Evolutionary conservation across 2,113 vertebrate genomes (phyloP), one percentile per base, ranked within the genome.

Genomic region (Eretmochelys imbricata): DNA sequence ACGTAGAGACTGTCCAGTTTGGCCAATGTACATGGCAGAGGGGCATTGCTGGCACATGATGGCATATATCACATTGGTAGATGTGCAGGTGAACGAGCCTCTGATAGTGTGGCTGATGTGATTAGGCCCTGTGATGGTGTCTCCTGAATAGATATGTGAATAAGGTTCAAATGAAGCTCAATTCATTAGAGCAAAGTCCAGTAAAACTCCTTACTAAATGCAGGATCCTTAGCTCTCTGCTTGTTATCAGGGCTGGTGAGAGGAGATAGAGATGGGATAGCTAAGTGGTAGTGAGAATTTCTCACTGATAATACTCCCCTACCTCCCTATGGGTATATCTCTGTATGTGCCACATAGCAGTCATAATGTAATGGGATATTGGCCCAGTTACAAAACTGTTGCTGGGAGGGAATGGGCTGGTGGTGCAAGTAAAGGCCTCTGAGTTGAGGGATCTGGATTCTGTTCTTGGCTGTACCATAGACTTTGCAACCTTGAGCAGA

Each of bases 341-440:
- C 38, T 54, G 25, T 22, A 16, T n/a, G 25, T 0, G 0, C 80
- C 0, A 0, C 3, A 42, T 90, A 80, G 51, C 35, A 46, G 42
- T 10, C 5, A 0, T 53, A 8, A 55, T 91, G 53, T 19, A 72
- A 38, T 76, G 50, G 42, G 42, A 8, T 48, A 48, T 27, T 48
- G 24, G 13, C 22, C 25, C 25, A 25, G 48, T 46, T 42, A 46
- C 42, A 78, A 48, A 78, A 78, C 42, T 16, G 53, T 72, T n/a
- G 19, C 50, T 11, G n/a, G 25, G 84, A 3, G 55, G 51, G 65
- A 59, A 50, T 53, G 38, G 42, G 31, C 49, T 53, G 24, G 65
- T 46, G 76, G 20, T 50, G 31, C 84, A 22, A 95, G n/a, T 42
- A 86, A 75, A 48, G 4, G 10, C 1, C 22, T 57, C 31, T 3